Evolutionary conservation across 2,888 invertebrate species (phyloP).

Genomic region (Drosophila mimetica): DNA sequence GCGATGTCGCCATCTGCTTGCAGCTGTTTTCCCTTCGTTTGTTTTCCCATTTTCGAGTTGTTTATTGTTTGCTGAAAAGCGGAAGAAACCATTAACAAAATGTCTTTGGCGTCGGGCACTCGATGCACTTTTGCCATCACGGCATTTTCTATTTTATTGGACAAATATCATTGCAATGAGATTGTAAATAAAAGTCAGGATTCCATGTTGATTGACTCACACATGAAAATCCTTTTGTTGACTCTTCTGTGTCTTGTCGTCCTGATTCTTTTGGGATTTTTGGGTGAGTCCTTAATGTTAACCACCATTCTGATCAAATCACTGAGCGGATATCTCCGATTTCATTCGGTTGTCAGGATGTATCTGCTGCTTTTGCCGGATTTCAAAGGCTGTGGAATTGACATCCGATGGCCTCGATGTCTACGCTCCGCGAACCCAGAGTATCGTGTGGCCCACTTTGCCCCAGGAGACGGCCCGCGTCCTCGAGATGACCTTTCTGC

Average conservation of each 20-base stretch:
- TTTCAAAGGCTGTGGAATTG: slow-evolving; percentile 3
- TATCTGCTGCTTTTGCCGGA: slow-evolving; percentile 45
- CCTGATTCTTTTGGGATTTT: slow-evolving; percentile 44
- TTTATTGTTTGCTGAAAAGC: slow-evolving; percentile 19
- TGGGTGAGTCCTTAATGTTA: slow-evolving; percentile 47
- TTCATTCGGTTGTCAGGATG: slow-evolving; percentile 43
- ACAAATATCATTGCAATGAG: background rate
- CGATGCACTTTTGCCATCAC: slow-evolving; percentile 56
- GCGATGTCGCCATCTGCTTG: slow-evolving; percentile 37
- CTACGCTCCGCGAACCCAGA: slow-evolving; percentile 67
- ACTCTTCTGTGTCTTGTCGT: slow-evolving; percentile 31
- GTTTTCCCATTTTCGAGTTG: slow-evolving; percentile 19
- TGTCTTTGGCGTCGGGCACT: slow-evolving; percentile 55
- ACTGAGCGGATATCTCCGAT: background rate
- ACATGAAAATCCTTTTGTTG: slow-evolving; percentile 29
- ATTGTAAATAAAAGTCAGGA: background rate
- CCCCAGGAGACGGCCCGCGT: slow-evolving; percentile 53
- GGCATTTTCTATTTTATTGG: slow-evolving; percentile 42
- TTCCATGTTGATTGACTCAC: slow-evolving; percentile 7
- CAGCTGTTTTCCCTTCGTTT: slow-evolving; percentile 33
- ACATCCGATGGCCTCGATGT: slow-evolving; percentile 46
- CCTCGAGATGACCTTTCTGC: slow-evolving; percentile 60
- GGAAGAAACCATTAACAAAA: slow-evolving; percentile 65
- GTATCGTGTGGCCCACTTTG: slow-evolving; percentile 66
- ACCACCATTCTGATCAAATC: background rate